Evolutionary conservation across 1,140 invertebrate species (phyloP), one percentile per base, ranked within the genome.

Genomic region (Trinorchestia longiramus): DNA sequence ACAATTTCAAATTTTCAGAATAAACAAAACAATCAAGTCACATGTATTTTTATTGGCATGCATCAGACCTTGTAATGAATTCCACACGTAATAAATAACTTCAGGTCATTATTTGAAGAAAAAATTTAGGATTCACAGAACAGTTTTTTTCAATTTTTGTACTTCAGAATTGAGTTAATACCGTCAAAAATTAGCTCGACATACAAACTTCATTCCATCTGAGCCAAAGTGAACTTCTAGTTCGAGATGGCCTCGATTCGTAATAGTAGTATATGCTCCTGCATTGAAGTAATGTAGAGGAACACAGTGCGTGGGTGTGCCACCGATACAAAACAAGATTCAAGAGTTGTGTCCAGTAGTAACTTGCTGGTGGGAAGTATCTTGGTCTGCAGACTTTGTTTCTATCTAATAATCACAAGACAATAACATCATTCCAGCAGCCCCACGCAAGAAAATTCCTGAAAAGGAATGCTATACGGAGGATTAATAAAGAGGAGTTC

Each of bases 401-500:
- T n/a, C n/a, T n/a, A 15, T 77, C 62, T 77, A 77, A 77, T 3
- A 77, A 77, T 77, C 62, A 77, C 62, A 77, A 77, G 28, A 77
- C 28, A 77, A 77, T 11, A 77, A 77, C n/a, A 90, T 28, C 88
- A 90, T 90, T 90, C 88, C 88, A 90, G n/a, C n/a, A 77, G n/a
- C 36, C 19, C 47, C 95, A 92, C 45, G 95, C n/a, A 43, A 17
- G 95, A 96, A 36, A 53, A 36, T 43, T 19, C n/a, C 36, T 88
- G 41, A 96, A 94, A 96, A 53, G 43, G 42, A 42, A 36, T 44
- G 43, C n/a, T 44, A n/a, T 88, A 42, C 77, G 23, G 19, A n/a
- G 15, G 77, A 88, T 0, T 45, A 95, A 95, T 43, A 23, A 95
- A 42, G 41, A 95, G n/a, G 42, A 95, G 42, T 94, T 1, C 91